phyloP scores from a whole-genome alignment of 2,888 invertebrate species.

The Antheraea yamamai region DNA sequence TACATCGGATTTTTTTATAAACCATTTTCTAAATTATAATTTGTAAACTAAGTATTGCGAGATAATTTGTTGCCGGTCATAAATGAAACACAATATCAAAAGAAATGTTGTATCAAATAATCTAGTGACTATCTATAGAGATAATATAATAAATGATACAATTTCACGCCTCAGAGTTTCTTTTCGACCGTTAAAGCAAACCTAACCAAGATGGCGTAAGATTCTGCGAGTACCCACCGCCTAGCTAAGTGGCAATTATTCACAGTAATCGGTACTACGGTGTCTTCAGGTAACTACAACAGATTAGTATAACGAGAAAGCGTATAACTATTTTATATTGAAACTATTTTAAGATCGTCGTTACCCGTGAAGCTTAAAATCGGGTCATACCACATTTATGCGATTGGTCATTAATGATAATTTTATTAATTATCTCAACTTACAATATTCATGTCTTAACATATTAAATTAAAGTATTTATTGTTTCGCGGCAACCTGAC shows the following conservation, averaged over 20 bases:
- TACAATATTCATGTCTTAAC: background rate
- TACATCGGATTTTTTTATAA: too few species aligned
- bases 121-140: background rate
- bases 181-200: constrained; percentile 4
- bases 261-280: background rate
- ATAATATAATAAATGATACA: background rate
- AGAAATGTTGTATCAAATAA: background rate
- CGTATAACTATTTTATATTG: background rate
- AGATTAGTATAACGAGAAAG: background rate
- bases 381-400: background rate
- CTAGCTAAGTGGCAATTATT: constrained; percentile 14
- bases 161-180: background rate
- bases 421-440: background rate
- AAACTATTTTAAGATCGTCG: background rate
- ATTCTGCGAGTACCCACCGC: constrained; percentile 18
- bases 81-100: background rate
- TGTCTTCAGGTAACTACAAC: background rate
- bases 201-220: constrained; percentile 23
- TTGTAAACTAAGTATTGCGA: too few species aligned
- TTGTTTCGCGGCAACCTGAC: background rate
- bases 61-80: background rate
- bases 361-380: background rate
- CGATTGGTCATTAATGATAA: background rate
- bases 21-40: too few species aligned
- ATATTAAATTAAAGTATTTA: background rate